Evolutionary conservation across 2,797 vertebrate genomes (phyloP), one percentile per base, ranked within the genome.

Genomic region (Neosilurus hyrtlii): DNA sequence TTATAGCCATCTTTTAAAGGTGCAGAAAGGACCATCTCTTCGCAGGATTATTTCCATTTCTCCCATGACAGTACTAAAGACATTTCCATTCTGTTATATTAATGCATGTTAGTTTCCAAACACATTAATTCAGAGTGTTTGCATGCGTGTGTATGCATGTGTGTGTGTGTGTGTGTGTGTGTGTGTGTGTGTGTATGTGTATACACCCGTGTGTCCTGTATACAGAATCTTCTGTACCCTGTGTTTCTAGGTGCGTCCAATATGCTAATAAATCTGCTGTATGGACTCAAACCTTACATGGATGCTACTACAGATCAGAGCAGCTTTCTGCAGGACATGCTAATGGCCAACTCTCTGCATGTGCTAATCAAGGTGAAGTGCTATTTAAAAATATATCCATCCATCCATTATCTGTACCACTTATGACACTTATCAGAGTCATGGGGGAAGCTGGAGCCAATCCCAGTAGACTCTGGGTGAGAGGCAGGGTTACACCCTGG

Each of bases 301-400:
- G 95, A 96, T 91, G 95, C 94, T 91, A 95, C 96, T 91, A 95
- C 96, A 92, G 96, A 97, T 93, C 96, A 99, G 93, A 95, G 96
- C 93, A 94, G 93, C 91, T 98, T 98, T 94, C 96, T 98, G 86
- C 96, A 96, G 94, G 96, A 96, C 93, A 94, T 97, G 94, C 90
- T 98, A 94, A 96, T 95, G 95, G 96, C 96, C 94, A 98, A 96
- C 92, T 97, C 96, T 91, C 95, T 98, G 90, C 97, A 97, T 93
- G 94, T 96, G 91, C 94, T 99, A 89, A 95, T 98, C 90, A 95
- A 95, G 93, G 94, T 94, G 70, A 86, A 74, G 9, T 18, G 18
- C 12, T 11, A 70, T n/a, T 51, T 52, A 52, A 24, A 51, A 24
- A 72, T 26, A 24, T 56, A 56, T 56, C 43, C 43, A 43, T 43